Evolutionary conservation across 2,797 vertebrate species (phyloP).

Genomic region (Lacerta bilineata): DNA sequence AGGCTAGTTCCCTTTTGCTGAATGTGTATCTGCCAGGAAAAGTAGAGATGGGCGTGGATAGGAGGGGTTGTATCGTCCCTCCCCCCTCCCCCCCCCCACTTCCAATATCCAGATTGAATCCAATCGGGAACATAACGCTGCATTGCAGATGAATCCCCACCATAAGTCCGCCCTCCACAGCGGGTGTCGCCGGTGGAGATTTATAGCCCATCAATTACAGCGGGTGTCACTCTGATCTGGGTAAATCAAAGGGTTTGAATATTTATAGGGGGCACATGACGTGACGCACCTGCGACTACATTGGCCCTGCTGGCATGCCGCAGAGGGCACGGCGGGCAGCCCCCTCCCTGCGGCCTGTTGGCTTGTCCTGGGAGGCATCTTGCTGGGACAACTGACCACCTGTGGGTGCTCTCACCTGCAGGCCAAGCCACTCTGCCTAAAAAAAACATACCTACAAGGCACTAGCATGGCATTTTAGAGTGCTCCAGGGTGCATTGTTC

Average conservation of each 20-base stretch:
- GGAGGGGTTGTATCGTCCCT: background rate
- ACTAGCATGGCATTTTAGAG: background rate
- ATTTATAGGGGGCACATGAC: background rate
- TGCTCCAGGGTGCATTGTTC: no score
- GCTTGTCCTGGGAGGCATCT: no score
- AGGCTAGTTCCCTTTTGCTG: background rate
- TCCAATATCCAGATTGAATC: slow-evolving; percentile 3
- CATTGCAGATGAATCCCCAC: slow-evolving; percentile 79
- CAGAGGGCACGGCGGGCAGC: rapidly evolving
- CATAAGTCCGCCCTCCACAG: slow-evolving; percentile 74
- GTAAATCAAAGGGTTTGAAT: slow-evolving; percentile 30
- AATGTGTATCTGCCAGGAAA: background rate
- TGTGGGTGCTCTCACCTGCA: background rate
- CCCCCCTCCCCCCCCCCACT: background rate
- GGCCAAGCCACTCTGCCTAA: no score
- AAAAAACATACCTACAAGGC: no score
- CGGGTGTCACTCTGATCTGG: slow-evolving; percentile 28
- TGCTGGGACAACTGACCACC: background rate
- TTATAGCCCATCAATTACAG: slow-evolving; percentile 70
- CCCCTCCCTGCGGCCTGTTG: rapidly evolving
- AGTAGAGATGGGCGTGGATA: background rate
- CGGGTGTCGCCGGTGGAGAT: slow-evolving; percentile 67
- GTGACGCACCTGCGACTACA: rapidly evolving
- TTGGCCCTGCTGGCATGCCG: rapidly evolving
- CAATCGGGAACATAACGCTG: slow-evolving; percentile 49